phyloP scores from a whole-genome alignment of 2,113 vertebrate genomes.

The Pavo muticus region DNA sequence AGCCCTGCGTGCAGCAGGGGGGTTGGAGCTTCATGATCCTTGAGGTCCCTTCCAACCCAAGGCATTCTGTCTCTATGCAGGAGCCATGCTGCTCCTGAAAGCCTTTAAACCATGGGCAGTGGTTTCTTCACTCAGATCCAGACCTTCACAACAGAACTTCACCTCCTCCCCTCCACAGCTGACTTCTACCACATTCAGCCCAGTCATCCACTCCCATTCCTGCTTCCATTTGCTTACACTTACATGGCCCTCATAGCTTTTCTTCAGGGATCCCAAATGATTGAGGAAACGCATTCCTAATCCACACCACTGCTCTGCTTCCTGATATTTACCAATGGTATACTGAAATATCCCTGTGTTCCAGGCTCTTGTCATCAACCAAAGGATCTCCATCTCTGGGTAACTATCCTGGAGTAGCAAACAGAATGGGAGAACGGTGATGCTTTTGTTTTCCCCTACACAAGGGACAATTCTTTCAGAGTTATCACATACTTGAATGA shows the following conservation, averaged over 20 bases:
- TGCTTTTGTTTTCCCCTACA: not conserved
- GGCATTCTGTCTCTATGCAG: not conserved
- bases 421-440: not conserved
- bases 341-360: slow-evolving; percentile 90
- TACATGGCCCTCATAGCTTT: slow-evolving; percentile 88
- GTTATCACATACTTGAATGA: not conserved
- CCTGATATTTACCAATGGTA: slow-evolving; percentile 78
- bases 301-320: slow-evolving; percentile 89
- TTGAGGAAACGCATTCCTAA: slow-evolving; percentile 87
- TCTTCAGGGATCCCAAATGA: slow-evolving; percentile 85
- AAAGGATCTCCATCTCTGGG: slow-evolving; percentile 89
- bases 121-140: not conserved
- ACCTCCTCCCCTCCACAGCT: not conserved
- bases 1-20: no score
- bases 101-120: not conserved
- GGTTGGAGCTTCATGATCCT: no score
- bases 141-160: not conserved
- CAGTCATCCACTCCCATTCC: not conserved
- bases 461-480: not conserved
- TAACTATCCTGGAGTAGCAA: slow-evolving; percentile 74
- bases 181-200: not conserved
- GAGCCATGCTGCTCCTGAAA: not conserved
- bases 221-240: not conserved
- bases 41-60: no score
- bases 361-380: slow-evolving; percentile 92